A percentile compares a stretch with the other conserved stretches of the same genome.
These are phyloP conservation scores for Chloromyia formosa DNA, from an alignment of 2,888 invertebrate species.

Conservation along the genomic window DNA sequence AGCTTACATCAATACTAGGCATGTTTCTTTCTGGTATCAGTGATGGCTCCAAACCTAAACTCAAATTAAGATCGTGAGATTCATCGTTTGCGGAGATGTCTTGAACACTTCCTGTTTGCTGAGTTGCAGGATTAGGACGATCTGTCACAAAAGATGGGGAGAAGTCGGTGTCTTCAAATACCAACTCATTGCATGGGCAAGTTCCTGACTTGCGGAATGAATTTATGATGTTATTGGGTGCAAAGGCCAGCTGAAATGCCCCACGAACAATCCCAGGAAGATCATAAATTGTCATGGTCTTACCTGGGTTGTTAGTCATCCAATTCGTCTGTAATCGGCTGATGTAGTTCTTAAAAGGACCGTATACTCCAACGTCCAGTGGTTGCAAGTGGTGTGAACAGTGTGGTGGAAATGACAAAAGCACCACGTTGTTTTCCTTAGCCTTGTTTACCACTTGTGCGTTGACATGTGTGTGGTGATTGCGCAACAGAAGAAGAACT, in stretches of 20 bases:
- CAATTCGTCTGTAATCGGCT: conserved; percentile 36
- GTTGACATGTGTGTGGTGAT: conserved; percentile 33
- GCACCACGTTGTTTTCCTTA: conserved; percentile 49
- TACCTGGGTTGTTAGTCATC: conserved; percentile 47
- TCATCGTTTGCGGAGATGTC: too few species aligned
- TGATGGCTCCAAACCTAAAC: too few species aligned
- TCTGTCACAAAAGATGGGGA: conserved; percentile 30
- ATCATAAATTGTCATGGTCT: conserved; percentile 51
- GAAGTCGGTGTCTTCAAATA: conserved; percentile 28
- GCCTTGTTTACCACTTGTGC: conserved; percentile 49
- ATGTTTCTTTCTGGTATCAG: too few species aligned
- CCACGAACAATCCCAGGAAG: conserved; percentile 44
- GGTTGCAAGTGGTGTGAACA: conserved; percentile 49
- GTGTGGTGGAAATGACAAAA: conserved; percentile 45
- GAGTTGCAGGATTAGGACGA: conserved; percentile 12
- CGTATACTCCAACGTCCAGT: conserved; percentile 50
- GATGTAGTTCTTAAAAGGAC: conserved; percentile 51
- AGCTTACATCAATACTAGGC: too few species aligned
- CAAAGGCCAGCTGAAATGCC: conserved; percentile 41
- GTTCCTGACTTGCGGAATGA: conserved; percentile 41
- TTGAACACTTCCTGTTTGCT: neutral
- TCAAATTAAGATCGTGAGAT: too few species aligned
- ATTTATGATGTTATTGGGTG: conserved; percentile 38
- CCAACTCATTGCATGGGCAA: neutral
- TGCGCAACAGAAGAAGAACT: conserved; percentile 48